Percentiles rank a stretch among this genome's conserved stretches.
phyloP scores from a whole-genome alignment of 1,140 invertebrate genomes.

The Caenorhabditis remanei region DNA sequence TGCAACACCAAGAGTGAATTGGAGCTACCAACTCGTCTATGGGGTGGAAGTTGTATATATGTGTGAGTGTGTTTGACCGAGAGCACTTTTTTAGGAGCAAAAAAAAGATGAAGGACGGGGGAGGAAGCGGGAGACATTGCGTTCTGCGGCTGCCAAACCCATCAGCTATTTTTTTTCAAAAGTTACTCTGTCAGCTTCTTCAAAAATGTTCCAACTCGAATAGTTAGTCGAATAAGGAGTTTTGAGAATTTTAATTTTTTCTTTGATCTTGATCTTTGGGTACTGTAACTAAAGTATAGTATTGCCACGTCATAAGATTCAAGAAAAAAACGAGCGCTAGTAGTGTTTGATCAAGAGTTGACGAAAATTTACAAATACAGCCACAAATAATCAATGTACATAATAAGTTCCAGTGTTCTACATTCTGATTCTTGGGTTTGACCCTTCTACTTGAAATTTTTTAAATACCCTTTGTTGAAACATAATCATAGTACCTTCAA shows the following conservation, averaged over 20 bases:
- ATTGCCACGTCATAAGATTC: slow-evolving; percentile 4
- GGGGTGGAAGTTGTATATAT: slow-evolving; percentile 53
- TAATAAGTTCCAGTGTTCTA: no score
- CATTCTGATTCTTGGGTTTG: no score
- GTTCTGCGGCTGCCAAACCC: slow-evolving; percentile 54
- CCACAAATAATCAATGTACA: no score
- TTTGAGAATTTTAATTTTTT: neutral
- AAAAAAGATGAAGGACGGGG: slow-evolving; percentile 31
- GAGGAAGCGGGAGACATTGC: slow-evolving; percentile 31
- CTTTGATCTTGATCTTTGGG: neutral
- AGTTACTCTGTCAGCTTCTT: slow-evolving; percentile 32
- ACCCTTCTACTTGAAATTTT: no score
- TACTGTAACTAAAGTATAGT: neutral
- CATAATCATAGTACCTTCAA: no score
- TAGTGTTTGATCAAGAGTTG: no score
- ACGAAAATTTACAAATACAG: no score
- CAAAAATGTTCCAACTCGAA: neutral
- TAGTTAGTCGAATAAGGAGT: neutral
- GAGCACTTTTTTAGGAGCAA: slow-evolving; percentile 41
- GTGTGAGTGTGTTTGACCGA: slow-evolving; percentile 56
- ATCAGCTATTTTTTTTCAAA: slow-evolving; percentile 49
- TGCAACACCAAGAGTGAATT: slow-evolving; percentile 56
- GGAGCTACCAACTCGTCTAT: slow-evolving; percentile 18
- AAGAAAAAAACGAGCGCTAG: neutral
- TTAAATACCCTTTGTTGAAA: no score